Evolutionary conservation across 1,140 invertebrate genomes (phyloP), one percentile per base, ranked within the genome.

Genomic region (Drosophila lacertosa): DNA sequence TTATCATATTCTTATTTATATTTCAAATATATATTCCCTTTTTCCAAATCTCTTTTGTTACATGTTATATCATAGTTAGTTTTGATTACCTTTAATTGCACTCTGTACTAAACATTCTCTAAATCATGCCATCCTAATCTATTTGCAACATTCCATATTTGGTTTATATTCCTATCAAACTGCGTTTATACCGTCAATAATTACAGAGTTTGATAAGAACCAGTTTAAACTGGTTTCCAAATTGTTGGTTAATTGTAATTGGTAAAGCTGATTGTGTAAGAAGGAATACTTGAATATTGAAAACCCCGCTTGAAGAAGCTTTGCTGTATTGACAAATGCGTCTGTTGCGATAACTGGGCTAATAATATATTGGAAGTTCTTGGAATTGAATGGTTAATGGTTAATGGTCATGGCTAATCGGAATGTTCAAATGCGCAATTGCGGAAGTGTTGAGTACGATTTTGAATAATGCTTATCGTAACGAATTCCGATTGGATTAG

Each of bases 371-470:
- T n/a, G n/a, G n/a, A 32, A 70, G 45, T 81, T 70, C 78, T 39
- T 3, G 55, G 78, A 81, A 77, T 40, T 15, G 7, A 16, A 48
- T 72, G 16, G 67, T 53, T 62, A n/a, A n/a, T n/a, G n/a, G n/a
- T n/a, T n/a, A n/a, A 57, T 80, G 77, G 76, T 79, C 71, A 80
- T 50, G 77, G 67, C 48, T 48, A 55, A 57, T 33, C 24, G 67
- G 62, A 67, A 75, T 76, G 54, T 72, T 6, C 26, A 71, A 65
- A 42, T 57, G 59, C 74, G 75, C 68, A 68, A 50, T 73, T 55
- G 45, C 67, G 72, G 72, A 80, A 80, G 72, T 58, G 9, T 33
- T 57, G 20, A 29, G 26, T 10, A 16, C 32, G 33, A 39, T 2
- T 11, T 63, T 63, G 29, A 18, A 7, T 18, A 68, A 66, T 29